phyloP scores from a whole-genome alignment of 2,888 invertebrate species.

The Malthinus flaveolus region DNA sequence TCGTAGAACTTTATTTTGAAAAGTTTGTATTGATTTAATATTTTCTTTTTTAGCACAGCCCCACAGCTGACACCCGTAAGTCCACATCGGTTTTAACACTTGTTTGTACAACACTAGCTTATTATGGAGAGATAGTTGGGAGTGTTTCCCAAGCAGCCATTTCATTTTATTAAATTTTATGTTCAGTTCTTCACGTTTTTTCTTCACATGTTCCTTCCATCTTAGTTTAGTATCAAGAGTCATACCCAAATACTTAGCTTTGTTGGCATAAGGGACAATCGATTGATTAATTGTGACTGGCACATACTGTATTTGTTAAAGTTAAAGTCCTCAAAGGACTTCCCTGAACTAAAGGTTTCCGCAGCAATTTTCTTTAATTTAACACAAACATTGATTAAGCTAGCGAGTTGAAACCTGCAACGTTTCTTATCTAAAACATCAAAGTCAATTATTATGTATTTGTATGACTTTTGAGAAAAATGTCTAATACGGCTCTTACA shows the following conservation, averaged over 20 bases:
- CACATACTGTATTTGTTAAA: too few relatives aligned
- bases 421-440: too few relatives aligned
- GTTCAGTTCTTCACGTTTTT: slow-evolving; percentile 28
- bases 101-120: slow-evolving; percentile 21
- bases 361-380: too few relatives aligned
- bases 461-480: too few relatives aligned
- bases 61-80: slow-evolving; percentile 21
- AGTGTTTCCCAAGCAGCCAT: slow-evolving; percentile 24
- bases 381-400: too few relatives aligned
- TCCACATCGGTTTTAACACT: slow-evolving; percentile 17
- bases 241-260: slow-evolving; percentile 17
- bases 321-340: too few relatives aligned
- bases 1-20: slow-evolving; percentile 24
- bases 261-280: neutral
- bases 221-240: slow-evolving; percentile 18
- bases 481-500: too few relatives aligned
- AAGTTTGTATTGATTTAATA: slow-evolving; percentile 7
- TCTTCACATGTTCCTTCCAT: slow-evolving; percentile 28
- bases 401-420: too few relatives aligned
- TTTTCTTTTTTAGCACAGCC: slow-evolving; percentile 8
- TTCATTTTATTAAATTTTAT: slow-evolving; percentile 21
- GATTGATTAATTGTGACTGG: too few relatives aligned
- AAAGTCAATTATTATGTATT: too few relatives aligned
- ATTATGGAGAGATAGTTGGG: slow-evolving; percentile 14
- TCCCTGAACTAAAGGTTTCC: too few relatives aligned